phyloP scores from a whole-genome alignment of 1,140 invertebrate species.

The Holcopasites calliopsidis region DNA sequence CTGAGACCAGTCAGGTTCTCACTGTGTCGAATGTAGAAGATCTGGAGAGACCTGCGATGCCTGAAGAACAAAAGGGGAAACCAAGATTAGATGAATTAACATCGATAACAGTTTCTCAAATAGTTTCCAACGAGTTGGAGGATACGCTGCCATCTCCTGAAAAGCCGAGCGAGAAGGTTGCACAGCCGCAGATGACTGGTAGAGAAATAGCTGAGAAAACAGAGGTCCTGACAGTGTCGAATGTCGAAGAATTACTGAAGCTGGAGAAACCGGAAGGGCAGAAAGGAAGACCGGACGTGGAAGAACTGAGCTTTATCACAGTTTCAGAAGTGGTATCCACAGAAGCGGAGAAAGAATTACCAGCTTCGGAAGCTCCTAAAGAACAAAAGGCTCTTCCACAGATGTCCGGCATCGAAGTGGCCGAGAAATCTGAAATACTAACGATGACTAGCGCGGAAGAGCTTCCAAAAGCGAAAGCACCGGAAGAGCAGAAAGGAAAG shows the following conservation, averaged over 20 bases:
- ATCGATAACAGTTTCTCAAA: slow-evolving; percentile 70
- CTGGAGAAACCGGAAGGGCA: slow-evolving; percentile 51
- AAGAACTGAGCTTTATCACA: slow-evolving; percentile 64
- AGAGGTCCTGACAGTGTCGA: slow-evolving; percentile 59
- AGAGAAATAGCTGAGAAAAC: slow-evolving; percentile 67
- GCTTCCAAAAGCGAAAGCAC: slow-evolving; percentile 46
- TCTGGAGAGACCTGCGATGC: slow-evolving; percentile 42
- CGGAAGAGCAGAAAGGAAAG: slow-evolving; percentile 62
- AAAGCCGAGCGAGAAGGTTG: slow-evolving; percentile 58
- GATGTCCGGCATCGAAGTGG: slow-evolving; percentile 63
- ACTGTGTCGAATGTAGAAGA: slow-evolving; percentile 58
- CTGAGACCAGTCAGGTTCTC: slow-evolving; percentile 67
- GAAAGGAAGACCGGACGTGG: slow-evolving; percentile 59
- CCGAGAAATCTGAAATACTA: slow-evolving; percentile 67
- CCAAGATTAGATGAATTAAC: slow-evolving; percentile 66
- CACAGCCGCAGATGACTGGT: slow-evolving; percentile 54
- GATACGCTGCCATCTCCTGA: slow-evolving; percentile 47
- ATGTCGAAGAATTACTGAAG: slow-evolving; percentile 58
- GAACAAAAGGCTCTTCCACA: slow-evolving; percentile 56
- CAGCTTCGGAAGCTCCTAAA: slow-evolving; percentile 52
- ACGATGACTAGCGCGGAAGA: slow-evolving; percentile 60
- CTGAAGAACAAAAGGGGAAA: slow-evolving; percentile 63
- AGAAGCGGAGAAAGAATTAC: slow-evolving; percentile 62
- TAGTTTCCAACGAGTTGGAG: slow-evolving; percentile 70
- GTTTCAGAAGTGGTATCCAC: slow-evolving; percentile 66